Base-by-base conservation (phyloP, 2,888 invertebrate species). In the Melanotus villosus region DNA sequence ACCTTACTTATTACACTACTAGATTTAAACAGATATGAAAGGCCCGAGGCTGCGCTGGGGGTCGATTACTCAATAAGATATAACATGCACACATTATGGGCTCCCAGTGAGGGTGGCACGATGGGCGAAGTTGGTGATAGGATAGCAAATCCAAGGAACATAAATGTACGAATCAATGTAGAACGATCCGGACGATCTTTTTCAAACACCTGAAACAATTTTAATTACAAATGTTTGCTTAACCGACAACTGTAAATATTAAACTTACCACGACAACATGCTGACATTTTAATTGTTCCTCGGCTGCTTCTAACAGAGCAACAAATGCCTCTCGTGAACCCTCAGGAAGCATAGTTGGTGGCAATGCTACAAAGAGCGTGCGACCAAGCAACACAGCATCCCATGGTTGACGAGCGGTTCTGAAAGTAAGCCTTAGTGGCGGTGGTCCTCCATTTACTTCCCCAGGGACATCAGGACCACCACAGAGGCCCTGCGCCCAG, bases 401-500 rank as follows among this genome's bases (percentile, higher is more conserved):
- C 85, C 79, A 87, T 75, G 81, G 81, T 74, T 86, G 81, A 75
- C 82, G 81, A 68, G 80, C 79, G 63, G 84, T 88, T 88, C 80
- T 87, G 86, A 76, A 83, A 76, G 83, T 79, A 70, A 83, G 81
- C 79, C 83, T 83, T 79, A 81, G 73, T 52, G 81, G 81, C 77
- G 83, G 83, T 80, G 82, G 79, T 72, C 76, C 76, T 77, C 81
- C 80, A 82, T 83, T 81, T 89, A 90, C 90, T 90, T 91, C 91
- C 90, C 92, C 94, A 94, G 97, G 96, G 91, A 92, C 97, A 97
- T 98, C 98, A 98, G 97, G 97, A 98, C 94, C 97, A 97, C 95
- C 95, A 97, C 97, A 94, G 97, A 97, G 97, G 97, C 97, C 97
- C 97, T 90, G 95, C 93, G 87, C 96, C 97, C 93, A 97, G 94